Percentiles rank a stretch among this genome's conserved stretches.
Conservation (phyloP, 2,888 invertebrate species). For the Stenoptilia bipunctidactyla region DNA sequence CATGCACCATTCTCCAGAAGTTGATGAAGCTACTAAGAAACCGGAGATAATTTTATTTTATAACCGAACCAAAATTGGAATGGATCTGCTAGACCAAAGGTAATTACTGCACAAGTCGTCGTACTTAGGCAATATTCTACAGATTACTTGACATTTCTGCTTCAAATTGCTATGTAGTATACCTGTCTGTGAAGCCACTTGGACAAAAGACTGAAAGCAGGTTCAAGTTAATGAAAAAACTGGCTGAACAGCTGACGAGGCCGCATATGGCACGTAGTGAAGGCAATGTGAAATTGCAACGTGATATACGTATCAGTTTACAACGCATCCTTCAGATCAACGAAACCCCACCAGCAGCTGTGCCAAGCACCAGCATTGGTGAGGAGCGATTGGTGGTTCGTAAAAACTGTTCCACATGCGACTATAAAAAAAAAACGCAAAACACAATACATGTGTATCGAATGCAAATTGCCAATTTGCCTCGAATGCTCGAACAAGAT, state of each 20-base stretch:
- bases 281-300: slow-evolving; percentile 12
- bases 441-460: slow-evolving; percentile 11
- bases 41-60: too few relatives aligned
- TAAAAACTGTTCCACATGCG: not conserved
- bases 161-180: slow-evolving; percentile 12
- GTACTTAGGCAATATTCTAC: slow-evolving; percentile 11
- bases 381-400: too few relatives aligned
- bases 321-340: slow-evolving; percentile 7
- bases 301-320: slow-evolving; percentile 9
- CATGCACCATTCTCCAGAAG: too few relatives aligned
- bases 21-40: too few relatives aligned
- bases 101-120: slow-evolving; percentile 10
- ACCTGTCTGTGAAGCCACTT: slow-evolving; percentile 8
- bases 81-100: slow-evolving; percentile 16
- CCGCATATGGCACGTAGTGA: slow-evolving; percentile 14
- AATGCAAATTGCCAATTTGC: slow-evolving; percentile 9
- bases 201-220: slow-evolving; percentile 12
- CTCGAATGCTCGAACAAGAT: slow-evolving; percentile 7
- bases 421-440: slow-evolving; percentile 3
- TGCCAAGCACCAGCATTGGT: too few relatives aligned
- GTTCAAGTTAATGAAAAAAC: slow-evolving; percentile 13
- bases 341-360: not conserved
- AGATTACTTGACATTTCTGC: slow-evolving; percentile 11
- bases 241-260: slow-evolving; percentile 15
- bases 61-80: slow-evolving; percentile 8